Evolutionary conservation across 2,113 vertebrate species (phyloP), one percentile per base, ranked within the genome.

Genomic region (Rhinopomastus cyanomelas): DNA sequence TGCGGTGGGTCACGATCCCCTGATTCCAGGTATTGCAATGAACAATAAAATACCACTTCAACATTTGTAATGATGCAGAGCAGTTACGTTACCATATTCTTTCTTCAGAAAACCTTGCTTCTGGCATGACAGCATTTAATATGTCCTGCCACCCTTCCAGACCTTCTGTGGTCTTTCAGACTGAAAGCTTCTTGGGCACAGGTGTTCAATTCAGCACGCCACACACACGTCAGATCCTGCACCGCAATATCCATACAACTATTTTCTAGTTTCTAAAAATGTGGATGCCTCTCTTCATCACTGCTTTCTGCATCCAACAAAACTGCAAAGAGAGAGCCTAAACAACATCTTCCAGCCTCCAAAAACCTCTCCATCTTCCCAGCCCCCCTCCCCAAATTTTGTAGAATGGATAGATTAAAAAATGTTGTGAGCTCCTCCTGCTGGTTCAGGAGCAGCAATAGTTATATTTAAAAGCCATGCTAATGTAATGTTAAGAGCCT

Each of bases 391-490:
- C 49, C 55, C 71, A 85, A 85, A 75, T 93, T 95, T 88, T 91
- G 48, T 87, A 34, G 81, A 87, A 77, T 36, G 36, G 92, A 67
- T 26, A 64, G 60, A 56, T 87, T 91, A 88, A 90, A 78, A 92
- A 80, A 91, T 84, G 68, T 96, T 93, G 67, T 95, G 86, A 93
- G 72, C 61, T 96, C 69, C 85, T 95, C 92, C 92, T 97, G 59
- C 91, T 96, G 91, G 88, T 66, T 95, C 85, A 66, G 39, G 39
- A 51, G 84, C 48, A 80, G 76, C 55, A 83, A 46, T 71, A 92
- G 65, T 90, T 89, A 66, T 27, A 48, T 91, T 85, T 32, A 53
- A 32, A 90, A 85, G n/a, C 75, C 39, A 25, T 86, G 57, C 62
- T 93, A 79, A 81, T 48, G 8, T 53, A 77, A 69, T 74, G 49